Base-by-base conservation (phyloP, 2,797 vertebrate genomes). In the Adelosebastes latens region DNA sequence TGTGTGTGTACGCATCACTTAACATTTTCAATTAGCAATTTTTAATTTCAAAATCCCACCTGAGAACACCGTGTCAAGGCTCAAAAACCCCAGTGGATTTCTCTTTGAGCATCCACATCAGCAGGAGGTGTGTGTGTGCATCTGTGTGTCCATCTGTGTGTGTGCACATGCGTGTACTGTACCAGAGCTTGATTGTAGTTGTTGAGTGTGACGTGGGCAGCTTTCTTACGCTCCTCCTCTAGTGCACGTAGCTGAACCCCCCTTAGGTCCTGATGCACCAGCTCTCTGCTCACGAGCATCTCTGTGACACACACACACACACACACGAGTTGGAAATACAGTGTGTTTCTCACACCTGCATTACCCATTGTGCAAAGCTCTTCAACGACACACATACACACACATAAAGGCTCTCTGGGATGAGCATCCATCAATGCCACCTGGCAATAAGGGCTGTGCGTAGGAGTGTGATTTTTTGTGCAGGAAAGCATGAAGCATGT, bases 111-210 rank as follows among this genome's bases (percentile, higher is more conserved):
- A 36, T 87, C 71, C 66, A 67, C 71, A 84, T 81, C 42, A 62
- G 60, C 18, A 20, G 59, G 71, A 29, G 78, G 71, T 60, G 72
- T 77, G 31, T 74, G 58, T 31, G 78, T 59, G 6, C 63, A 73
- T 72, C 31, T 80, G 75, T 58, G 63, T 82, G 75, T 81, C 74
- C 59, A 64, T 87, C 58, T 82, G 82, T 16, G 39, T 46, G 58
- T 46, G 58, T 78, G 46, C 6, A 66, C 56, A 49, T 58, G 55
- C 56, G 58, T 84, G 72, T 77, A 76, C 75, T 72, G 72, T 94
- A 96, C 96, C 96, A 95, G 92, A 77, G 92, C 91, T 56, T 86
- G 90, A 77, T 96, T 95, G 93, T 94, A 95, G 89, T 82, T 90
- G 80, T 82, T 80, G 46, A 95, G 90, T 1, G 93, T 83, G 1